Percentiles rank a stretch among this genome's conserved stretches.
Evolutionary conservation across 2,888 invertebrate species (phyloP).

Genomic region (Thysanoteuthis rhombus): DNA sequence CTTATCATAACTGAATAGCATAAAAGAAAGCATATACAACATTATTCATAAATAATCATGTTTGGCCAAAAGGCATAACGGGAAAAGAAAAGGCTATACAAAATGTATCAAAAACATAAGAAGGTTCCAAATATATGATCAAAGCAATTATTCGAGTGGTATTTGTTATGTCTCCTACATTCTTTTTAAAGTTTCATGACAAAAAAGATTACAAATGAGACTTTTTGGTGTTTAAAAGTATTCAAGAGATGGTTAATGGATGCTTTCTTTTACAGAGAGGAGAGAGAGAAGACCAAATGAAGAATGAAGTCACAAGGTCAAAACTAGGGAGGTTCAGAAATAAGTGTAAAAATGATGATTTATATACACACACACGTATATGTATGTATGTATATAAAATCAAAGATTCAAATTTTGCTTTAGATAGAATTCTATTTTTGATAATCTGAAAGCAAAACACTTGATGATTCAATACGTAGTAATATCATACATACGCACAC

Average conservation of each 20-base stretch:
- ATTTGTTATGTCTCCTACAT: background rate
- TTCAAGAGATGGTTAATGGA: background rate
- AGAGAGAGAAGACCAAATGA: background rate
- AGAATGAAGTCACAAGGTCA: background rate
- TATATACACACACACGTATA: no score
- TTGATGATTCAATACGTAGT: no score
- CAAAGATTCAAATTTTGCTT: no score
- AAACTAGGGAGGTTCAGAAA: background rate
- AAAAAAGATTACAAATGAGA: background rate
- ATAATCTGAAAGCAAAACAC: no score
- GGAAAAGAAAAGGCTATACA: background rate
- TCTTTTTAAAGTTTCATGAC: background rate
- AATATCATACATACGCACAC: no score
- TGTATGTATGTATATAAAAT: no score
- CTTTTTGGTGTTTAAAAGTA: background rate
- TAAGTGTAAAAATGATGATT: no score
- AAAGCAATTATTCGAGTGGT: background rate
- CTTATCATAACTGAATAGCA: background rate
- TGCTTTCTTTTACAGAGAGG: background rate
- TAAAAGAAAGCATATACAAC: background rate
- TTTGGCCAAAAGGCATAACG: background rate
- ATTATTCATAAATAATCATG: slow-evolving; percentile 12
- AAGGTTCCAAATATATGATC: background rate
- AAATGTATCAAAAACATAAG: background rate
- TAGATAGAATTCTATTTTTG: no score